phyloP scores from a whole-genome alignment of 2,797 vertebrate genomes.

The Pseudocheirus occidentalis region DNA sequence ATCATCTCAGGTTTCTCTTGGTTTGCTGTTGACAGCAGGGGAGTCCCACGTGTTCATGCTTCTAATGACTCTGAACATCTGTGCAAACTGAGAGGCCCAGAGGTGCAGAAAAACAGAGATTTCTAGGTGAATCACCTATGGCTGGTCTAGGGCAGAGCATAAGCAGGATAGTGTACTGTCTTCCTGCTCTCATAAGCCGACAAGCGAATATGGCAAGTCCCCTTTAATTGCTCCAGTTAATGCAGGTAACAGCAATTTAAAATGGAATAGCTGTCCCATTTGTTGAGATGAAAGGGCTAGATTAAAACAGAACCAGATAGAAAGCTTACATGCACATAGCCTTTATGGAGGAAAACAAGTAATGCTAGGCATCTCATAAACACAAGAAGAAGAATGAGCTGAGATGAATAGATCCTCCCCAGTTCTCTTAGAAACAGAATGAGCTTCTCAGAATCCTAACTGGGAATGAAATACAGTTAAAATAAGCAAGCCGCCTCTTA shows the following conservation, averaged over 20 bases:
- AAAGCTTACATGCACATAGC: not conserved
- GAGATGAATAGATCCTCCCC: not conserved
- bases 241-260: not conserved
- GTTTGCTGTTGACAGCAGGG: not conserved
- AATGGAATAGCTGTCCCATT: not conserved
- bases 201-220: not conserved
- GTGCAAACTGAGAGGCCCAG: not conserved
- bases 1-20: not conserved
- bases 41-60: not conserved
- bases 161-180: not conserved
- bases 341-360: not conserved
- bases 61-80: not conserved
- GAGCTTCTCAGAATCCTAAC: not conserved
- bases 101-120: not conserved
- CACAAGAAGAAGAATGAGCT: not conserved
- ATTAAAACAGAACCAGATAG: not conserved
- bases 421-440: not conserved
- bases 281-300: not conserved
- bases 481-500: not conserved
- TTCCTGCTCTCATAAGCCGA: not conserved
- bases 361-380: not conserved
- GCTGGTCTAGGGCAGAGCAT: not conserved
- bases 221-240: not conserved
- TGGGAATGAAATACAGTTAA: not conserved
- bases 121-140: not conserved